Percentiles rank a stretch among this genome's conserved stretches.
These are phyloP conservation scores for Cryptus armator DNA, from an alignment of 2,888 invertebrate genomes.

Conservation along the genomic window DNA sequence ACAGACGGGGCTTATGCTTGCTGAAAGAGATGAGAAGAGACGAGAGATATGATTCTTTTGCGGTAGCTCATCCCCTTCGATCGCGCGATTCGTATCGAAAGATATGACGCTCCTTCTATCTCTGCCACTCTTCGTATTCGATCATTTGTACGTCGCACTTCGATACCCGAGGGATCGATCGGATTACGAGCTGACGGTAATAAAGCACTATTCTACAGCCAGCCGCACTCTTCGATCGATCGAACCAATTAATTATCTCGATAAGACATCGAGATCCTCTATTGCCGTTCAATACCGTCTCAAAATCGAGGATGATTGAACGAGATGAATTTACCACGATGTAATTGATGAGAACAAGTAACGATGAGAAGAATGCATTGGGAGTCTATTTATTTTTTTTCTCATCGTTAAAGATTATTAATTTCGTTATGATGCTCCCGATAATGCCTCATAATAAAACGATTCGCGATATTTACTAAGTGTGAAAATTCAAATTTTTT, in stretches of 20 bases:
- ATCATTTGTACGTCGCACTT: constrained; percentile 5
- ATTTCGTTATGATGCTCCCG: constrained; percentile 10
- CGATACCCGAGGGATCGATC: background rate
- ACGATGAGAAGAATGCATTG: constrained; percentile 54
- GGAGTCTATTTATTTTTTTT: constrained; percentile 24
- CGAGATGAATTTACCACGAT: constrained; percentile 17
- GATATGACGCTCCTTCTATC: constrained; percentile 30
- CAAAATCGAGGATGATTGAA: constrained; percentile 35
- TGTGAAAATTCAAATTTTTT: constrained; percentile 16
- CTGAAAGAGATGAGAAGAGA: constrained; percentile 26
- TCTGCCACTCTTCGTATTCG: background rate
- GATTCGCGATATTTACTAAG: constrained; percentile 22
- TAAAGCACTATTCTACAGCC: constrained; percentile 22
- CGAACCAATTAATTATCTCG: constrained; percentile 44
- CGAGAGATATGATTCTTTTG: constrained; percentile 32
- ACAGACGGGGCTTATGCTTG: constrained; percentile 24
- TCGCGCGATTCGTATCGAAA: constrained; percentile 12
- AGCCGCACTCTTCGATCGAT: constrained; percentile 24
- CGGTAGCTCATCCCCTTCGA: constrained; percentile 52
- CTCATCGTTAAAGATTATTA: no score
- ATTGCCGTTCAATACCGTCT: constrained; percentile 18
- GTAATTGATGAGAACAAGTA: constrained; percentile 56
- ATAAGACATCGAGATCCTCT: constrained; percentile 14
- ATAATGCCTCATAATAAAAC: constrained; percentile 29
- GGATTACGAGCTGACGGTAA: constrained; percentile 19